phyloP scores from a whole-genome alignment of 2,888 invertebrate species.

The Clepsis dumicolana region DNA sequence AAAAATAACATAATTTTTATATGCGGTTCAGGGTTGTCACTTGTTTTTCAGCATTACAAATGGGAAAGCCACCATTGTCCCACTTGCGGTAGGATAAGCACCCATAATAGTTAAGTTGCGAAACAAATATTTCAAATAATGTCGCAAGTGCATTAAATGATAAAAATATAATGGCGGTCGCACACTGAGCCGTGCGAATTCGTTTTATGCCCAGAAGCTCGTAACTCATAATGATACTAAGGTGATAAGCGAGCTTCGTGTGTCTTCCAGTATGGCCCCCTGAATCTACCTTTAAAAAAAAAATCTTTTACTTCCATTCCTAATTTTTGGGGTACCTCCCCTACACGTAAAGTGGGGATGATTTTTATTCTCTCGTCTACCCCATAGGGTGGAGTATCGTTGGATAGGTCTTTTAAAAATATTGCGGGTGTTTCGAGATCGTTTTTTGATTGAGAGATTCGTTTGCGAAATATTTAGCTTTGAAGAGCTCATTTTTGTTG shows the following conservation, averaged over 20 bases:
- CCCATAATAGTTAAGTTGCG: not conserved
- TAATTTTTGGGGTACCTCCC: no score
- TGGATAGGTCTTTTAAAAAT: no score
- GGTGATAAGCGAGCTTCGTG: not conserved
- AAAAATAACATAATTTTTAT: not conserved
- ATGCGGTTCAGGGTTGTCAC: not conserved
- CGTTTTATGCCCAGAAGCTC: not conserved
- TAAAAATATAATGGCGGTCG: not conserved
- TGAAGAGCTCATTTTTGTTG: no score
- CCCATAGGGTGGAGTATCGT: no score
- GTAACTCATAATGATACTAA: not conserved
- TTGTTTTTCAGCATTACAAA: not conserved
- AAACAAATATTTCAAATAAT: not conserved
- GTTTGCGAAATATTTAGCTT: no score
- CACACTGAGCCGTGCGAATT: constrained; percentile 1
- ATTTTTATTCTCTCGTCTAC: no score
- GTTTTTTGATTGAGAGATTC: no score
- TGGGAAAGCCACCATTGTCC: not conserved
- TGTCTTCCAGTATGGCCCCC: not conserved
- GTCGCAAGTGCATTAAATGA: constrained; percentile 4
- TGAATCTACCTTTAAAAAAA: no score
- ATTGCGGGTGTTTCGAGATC: no score
- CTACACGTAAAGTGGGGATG: no score
- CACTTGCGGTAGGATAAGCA: not conserved
- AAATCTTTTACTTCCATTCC: no score